Percentiles rank a stretch among this genome's conserved stretches.
Evolutionary conservation across 2,797 vertebrate species (phyloP).

Genomic region (Meda fulgida): DNA sequence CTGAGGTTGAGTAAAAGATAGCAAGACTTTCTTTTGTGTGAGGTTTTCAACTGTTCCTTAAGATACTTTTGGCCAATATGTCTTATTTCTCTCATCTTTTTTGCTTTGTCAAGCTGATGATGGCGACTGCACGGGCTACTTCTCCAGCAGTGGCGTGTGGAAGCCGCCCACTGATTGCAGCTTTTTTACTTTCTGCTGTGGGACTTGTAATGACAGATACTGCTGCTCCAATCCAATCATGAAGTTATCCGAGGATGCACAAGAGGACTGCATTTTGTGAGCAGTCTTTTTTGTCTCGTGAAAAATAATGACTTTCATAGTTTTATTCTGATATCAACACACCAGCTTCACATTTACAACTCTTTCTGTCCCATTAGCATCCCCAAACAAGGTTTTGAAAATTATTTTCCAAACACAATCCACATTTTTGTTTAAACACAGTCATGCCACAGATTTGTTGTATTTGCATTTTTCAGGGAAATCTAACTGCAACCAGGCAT

Average conservation of each 20-base stretch:
- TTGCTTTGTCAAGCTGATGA: neutral
- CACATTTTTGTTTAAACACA: neutral
- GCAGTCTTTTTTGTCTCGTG: neutral
- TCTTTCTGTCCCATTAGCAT: neutral
- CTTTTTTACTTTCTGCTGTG: slow-evolving; percentile 63
- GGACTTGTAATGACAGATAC: slow-evolving; percentile 47
- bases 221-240: accelerated
- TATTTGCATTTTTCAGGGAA: neutral
- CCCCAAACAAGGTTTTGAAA: neutral
- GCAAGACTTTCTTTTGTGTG: neutral
- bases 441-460: neutral
- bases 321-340: neutral
- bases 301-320: neutral
- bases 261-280: slow-evolving; percentile 55
- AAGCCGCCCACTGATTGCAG: accelerated
- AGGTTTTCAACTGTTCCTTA: neutral
- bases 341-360: neutral
- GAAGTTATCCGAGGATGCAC: neutral
- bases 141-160: accelerated
- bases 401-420: neutral
- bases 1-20: neutral
- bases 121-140: slow-evolving; percentile 60
- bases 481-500: neutral
- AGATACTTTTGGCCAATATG: neutral
- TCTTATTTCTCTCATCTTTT: neutral